Base-by-base conservation (phyloP, 2,113 vertebrate species). In the Mirounga angustirostris region DNA sequence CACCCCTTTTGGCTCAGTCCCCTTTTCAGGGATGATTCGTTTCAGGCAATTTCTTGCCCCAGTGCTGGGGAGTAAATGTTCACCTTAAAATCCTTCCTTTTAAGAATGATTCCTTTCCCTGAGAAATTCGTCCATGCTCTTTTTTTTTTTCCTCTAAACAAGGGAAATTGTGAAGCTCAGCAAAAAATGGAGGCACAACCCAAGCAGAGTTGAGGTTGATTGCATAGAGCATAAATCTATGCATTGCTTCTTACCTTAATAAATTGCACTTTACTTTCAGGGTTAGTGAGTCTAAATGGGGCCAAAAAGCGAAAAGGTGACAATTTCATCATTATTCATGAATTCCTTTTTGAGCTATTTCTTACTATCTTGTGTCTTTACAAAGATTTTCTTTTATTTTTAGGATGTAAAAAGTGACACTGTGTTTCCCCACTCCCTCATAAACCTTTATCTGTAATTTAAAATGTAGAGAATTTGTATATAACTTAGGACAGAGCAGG, bases 31-130 rank as follows among this genome's bases (percentile, higher is more conserved):
- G 33, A 36, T 58, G 81, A 80, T 86, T 86, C 28, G 0, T 74
- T 26, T 36, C 14, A 58, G 61, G 63, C 46, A n/a, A 84, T 95
- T 97, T 96, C 76, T 78, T 89, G 87, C 69, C 56, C 58, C 13
- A 7, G 19, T 89, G 30, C 73, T 6, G 1, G 69, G 50, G n/a
- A 94, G 21, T 52, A 65, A 59, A 26, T n/a, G 24, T 40, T 9
- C 21, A 11, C 73, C 63, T 96, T 82, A 58, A 91, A 76, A 56
- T 86, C 2, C 22, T 93, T 96, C 52, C 61, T 54, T 56, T 56
- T 71, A 26, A 87, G 58, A 95, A 90, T 46, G 69, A 36, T n/a
- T 46, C 76, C 33, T 86, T 86, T 14, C 33, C 61, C 46, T 63
- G 67, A 7, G n/a, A 85, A 14, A 1, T 87, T 95, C 80, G 24